phyloP scores from a whole-genome alignment of 2,888 invertebrate species.

The Drosophila suboccidentalis region DNA sequence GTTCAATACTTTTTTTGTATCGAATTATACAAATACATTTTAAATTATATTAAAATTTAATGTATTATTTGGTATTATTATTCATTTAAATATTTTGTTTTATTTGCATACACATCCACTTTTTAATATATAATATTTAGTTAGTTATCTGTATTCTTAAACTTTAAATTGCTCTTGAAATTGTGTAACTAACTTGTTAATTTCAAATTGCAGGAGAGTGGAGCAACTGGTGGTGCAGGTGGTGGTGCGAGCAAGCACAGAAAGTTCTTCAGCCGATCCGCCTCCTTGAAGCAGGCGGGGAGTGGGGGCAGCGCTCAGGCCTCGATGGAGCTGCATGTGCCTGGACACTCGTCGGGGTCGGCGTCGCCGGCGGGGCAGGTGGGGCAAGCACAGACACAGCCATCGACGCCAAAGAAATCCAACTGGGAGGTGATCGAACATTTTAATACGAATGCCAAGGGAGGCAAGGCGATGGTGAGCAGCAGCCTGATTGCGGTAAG shows the following conservation, averaged over 20 bases:
- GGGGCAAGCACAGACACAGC: constrained; percentile 86
- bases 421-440: constrained; percentile 97
- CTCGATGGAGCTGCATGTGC: constrained; percentile 84
- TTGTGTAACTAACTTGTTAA: background rate
- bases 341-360: constrained; percentile 63
- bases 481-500: constrained; percentile 89
- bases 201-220: constrained; percentile 32
- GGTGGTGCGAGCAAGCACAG: constrained; percentile 63
- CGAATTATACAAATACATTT: too few relatives aligned
- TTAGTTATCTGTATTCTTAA: too few relatives aligned
- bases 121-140: too few relatives aligned
- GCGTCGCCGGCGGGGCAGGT: constrained; percentile 49
- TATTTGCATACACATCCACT: too few relatives aligned
- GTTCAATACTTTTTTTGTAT: too few relatives aligned
- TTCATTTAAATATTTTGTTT: too few relatives aligned
- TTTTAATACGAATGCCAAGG: constrained; percentile 89
- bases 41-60: too few relatives aligned
- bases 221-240: background rate
- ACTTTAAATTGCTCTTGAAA: too few relatives aligned
- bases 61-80: too few relatives aligned
- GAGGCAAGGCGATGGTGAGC: constrained; percentile 88
- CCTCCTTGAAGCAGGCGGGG: constrained; percentile 87
- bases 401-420: constrained; percentile 91
- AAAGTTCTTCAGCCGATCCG: constrained; percentile 87
- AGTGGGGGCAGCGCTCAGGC: constrained; percentile 78